phyloP scores from a whole-genome alignment of 2,888 invertebrate genomes.

The Drosophila merina region DNA sequence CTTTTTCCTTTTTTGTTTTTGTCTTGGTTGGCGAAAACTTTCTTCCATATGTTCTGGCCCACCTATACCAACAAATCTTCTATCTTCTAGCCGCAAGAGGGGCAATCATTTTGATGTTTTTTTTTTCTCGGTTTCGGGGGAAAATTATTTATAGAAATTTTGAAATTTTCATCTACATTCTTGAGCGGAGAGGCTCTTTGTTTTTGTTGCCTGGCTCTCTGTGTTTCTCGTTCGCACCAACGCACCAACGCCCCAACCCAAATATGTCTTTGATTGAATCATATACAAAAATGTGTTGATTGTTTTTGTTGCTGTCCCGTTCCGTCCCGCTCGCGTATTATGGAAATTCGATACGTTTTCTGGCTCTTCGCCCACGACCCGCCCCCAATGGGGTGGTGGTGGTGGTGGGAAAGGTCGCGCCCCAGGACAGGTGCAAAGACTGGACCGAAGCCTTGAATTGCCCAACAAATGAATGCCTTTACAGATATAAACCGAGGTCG shows the following conservation, averaged over 20 bases:
- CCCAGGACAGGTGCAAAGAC: slow-evolving; percentile 41
- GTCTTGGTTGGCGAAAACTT: slow-evolving; percentile 44
- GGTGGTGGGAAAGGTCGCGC: slow-evolving; percentile 22
- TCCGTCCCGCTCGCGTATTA: slow-evolving; percentile 78
- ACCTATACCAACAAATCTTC: slow-evolving; percentile 46
- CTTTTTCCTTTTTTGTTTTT: slow-evolving; percentile 31
- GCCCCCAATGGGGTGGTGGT: slow-evolving; percentile 42
- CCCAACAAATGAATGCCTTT: not conserved
- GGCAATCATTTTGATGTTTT: slow-evolving; percentile 60
- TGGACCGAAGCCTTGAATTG: slow-evolving; percentile 52
- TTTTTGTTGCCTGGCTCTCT: slow-evolving; percentile 38
- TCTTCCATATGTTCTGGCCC: slow-evolving; percentile 72
- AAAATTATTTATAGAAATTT: slow-evolving; percentile 79
- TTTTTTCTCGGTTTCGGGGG: slow-evolving; percentile 11
- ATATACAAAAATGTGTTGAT: slow-evolving; percentile 69
- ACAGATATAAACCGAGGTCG: not conserved
- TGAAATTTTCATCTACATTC: slow-evolving; percentile 78
- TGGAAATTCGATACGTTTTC: slow-evolving; percentile 83
- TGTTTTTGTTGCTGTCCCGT: slow-evolving; percentile 81
- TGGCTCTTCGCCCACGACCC: slow-evolving; percentile 35
- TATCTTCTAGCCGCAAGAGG: slow-evolving; percentile 11
- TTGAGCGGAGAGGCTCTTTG: slow-evolving; percentile 47
- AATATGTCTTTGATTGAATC: slow-evolving; percentile 84
- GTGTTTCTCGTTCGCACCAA: slow-evolving; percentile 72
- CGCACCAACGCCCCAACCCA: slow-evolving; percentile 82